These are phyloP conservation scores for Paraescarpia echinospica DNA, from an alignment of 1,140 invertebrate genomes.

Conservation along the genomic window DNA sequence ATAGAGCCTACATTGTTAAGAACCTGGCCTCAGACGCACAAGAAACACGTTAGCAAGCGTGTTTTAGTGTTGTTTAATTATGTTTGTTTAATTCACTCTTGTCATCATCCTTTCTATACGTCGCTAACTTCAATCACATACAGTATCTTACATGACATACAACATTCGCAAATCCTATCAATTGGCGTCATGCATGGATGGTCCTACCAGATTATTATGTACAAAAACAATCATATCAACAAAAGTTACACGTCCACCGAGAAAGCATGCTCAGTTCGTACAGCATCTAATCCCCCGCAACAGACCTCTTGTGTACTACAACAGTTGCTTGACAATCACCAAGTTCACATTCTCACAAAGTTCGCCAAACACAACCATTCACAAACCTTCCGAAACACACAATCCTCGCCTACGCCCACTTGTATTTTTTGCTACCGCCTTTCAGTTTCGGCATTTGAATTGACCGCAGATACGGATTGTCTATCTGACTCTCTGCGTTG, in stretches of 20 bases:
- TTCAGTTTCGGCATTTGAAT: slow-evolving; percentile 68
- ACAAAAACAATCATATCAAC: neutral
- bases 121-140: no score
- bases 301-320: neutral
- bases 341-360: neutral
- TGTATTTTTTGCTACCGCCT: slow-evolving; percentile 9
- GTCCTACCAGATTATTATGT: neutral
- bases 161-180: neutral
- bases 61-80: no score
- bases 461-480: slow-evolving; percentile 84
- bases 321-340: neutral
- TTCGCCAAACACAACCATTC: neutral
- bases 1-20: no score
- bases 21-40: no score
- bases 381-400: neutral
- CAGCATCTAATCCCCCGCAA: neutral
- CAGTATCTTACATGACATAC: neutral
- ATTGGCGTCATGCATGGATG: neutral
- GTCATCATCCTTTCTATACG: no score
- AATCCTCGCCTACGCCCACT: neutral
- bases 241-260: neutral
- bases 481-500: slow-evolving; percentile 62
- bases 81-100: no score
- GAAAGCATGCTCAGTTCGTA: neutral
- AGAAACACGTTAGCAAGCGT: no score